phyloP scores from a whole-genome alignment of 2,113 vertebrate genomes.

The Odocoileus virginianus region DNA sequence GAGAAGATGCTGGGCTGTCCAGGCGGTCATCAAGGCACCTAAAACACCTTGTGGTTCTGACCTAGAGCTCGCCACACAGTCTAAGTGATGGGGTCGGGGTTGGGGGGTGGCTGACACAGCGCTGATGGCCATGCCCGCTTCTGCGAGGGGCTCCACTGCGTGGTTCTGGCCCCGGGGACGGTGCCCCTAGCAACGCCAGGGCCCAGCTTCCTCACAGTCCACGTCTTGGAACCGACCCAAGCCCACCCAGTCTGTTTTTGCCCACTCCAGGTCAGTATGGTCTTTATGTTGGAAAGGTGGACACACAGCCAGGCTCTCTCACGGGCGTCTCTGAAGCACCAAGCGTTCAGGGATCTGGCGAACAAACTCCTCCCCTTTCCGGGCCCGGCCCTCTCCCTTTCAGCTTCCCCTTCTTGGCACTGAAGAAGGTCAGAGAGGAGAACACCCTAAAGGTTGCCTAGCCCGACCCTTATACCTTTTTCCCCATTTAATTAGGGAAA shows the following conservation, averaged over 20 bases:
- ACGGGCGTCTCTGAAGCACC: rapidly evolving
- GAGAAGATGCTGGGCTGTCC: rapidly evolving
- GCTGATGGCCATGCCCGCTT: rapidly evolving
- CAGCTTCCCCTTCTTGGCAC: neutral
- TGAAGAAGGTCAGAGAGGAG: rapidly evolving
- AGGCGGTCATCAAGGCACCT: rapidly evolving
- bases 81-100: rapidly evolving
- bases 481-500: neutral
- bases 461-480: rapidly evolving
- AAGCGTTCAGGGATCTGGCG: rapidly evolving
- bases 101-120: rapidly evolving
- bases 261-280: neutral
- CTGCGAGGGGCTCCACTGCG: neutral
- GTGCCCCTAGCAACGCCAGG: neutral
- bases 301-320: neutral
- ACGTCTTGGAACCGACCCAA: rapidly evolving
- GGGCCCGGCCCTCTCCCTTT: too few relatives aligned
- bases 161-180: rapidly evolving
- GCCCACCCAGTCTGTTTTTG: neutral
- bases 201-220: neutral
- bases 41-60: rapidly evolving
- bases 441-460: rapidly evolving
- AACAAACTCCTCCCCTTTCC: too few relatives aligned
- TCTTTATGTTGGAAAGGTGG: rapidly evolving
- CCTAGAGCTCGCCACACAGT: neutral